Evolutionary conservation across 2,888 invertebrate species (phyloP).

Genomic region (Phyllotreta cruciferae): DNA sequence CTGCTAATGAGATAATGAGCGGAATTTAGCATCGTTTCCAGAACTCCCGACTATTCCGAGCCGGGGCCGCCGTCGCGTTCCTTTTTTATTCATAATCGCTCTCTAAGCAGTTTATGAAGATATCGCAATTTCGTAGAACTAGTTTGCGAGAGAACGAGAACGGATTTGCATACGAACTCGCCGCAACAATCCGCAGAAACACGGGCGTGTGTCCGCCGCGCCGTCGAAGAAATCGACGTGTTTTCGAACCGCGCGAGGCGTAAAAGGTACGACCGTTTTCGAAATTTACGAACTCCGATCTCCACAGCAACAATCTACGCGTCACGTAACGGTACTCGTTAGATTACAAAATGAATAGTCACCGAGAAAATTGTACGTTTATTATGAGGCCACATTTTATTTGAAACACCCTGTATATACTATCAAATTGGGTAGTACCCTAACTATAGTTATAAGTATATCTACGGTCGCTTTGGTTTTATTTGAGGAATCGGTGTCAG

Average conservation of each 20-base stretch:
- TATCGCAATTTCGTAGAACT: slow-evolving; percentile 29
- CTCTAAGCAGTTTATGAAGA: slow-evolving; percentile 14
- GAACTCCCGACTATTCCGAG: too few species aligned
- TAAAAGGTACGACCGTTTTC: slow-evolving; percentile 9
- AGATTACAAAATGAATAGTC: too few species aligned
- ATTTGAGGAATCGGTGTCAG: slow-evolving; percentile 37
- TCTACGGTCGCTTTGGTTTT: not conserved
- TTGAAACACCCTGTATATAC: too few species aligned
- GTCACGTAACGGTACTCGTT: slow-evolving; percentile 6
- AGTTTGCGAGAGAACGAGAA: slow-evolving; percentile 26
- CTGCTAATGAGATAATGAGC: too few species aligned
- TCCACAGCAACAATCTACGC: slow-evolving; percentile 9
- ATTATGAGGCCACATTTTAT: too few species aligned
- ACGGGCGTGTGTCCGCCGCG: slow-evolving; percentile 19
- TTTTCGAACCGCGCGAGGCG: slow-evolving; percentile 14
- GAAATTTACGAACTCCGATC: slow-evolving; percentile 18
- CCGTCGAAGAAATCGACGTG: slow-evolving; percentile 22
- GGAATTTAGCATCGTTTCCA: too few species aligned
- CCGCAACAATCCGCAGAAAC: slow-evolving; percentile 18
- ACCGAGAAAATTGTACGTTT: too few species aligned
- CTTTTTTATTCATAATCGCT: slow-evolving; percentile 5
- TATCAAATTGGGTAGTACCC: too few species aligned
- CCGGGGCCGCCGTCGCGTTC: too few species aligned
- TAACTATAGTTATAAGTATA: too few species aligned
- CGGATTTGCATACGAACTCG: slow-evolving; percentile 28